A percentile compares a stretch with the other conserved stretches of the same genome.
Evolutionary conservation across 2,888 invertebrate genomes (phyloP).

Genomic region (Platycnemis pennipes): DNA sequence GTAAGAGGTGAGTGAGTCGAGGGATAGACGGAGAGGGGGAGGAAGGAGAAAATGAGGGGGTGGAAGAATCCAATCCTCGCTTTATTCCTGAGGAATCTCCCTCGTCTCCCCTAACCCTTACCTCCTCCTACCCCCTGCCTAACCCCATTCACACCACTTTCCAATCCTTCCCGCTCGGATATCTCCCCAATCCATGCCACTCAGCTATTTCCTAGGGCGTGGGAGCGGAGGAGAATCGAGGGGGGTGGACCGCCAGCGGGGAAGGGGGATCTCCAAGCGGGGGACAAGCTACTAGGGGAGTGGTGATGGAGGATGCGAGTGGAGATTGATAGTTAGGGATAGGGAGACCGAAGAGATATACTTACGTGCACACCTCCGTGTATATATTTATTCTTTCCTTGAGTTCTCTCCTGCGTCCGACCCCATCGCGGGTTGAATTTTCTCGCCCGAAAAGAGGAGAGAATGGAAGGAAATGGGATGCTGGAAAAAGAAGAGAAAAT

Average conservation of each 20-base stretch:
- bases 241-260: neutral
- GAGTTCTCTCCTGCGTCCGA: neutral
- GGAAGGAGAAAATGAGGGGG: neutral
- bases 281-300: neutral
- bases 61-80: neutral
- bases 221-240: neutral
- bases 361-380: neutral
- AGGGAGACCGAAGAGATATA: neutral
- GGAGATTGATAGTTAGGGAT: neutral
- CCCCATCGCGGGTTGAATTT: neutral
- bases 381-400: neutral
- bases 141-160: neutral
- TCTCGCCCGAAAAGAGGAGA: neutral
- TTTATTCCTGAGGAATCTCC: constrained; percentile 9
- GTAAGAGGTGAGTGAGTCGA: neutral
- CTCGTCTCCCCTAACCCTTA: neutral
- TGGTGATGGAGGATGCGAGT: neutral
- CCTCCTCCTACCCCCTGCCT: neutral
- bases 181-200: neutral
- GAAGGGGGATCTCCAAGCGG: neutral
- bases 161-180: neutral
- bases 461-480: constrained; percentile 39
- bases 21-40: neutral
- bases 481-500: neutral
- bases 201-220: neutral